Base-by-base conservation (phyloP, 2,888 invertebrate genomes). In the Ophion costatus region DNA sequence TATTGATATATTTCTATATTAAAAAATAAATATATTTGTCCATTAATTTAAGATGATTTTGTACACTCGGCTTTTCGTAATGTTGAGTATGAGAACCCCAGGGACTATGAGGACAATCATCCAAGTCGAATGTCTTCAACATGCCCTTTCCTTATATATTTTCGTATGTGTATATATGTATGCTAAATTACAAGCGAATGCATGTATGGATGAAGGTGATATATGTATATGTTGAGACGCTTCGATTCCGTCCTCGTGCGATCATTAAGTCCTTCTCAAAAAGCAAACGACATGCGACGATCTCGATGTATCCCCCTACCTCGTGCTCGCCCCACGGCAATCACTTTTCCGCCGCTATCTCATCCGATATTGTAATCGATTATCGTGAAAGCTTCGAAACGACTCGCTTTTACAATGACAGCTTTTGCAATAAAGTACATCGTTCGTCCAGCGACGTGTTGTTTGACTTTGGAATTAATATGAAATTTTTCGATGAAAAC, bases 221-320 rank as follows among this genome's bases (percentile, higher is more conserved):
- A 76, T 33, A 70, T 79, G 82, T 84, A 82, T 80, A 63, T 29
- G 29, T 29, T 2, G 82, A 75, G 83, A 87, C 88, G 84, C 86
- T 86, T 87, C 86, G 85, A 88, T 88, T 87, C 87, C 86, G 83
- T 87, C 82, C 56, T 81, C 70, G 80, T 67, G 66, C 59, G 85
- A 88, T 86, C 85, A 79, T 85, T 86, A 83, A 85, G 70, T 71
- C 56, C 70, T 77, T 77, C 76, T 78, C 57, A 69, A 83, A 79
- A 80, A 83, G 59, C 75, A 66, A 80, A 75, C 80, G 80, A 76
- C 69, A 63, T 71, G 71, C 83, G 64, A 74, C 20, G 61, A 61
- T 69, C 71, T 45, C 80, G 80, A 81, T 81, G 61, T 75, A 81
- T 81, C 75, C 67, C 29, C 33, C 38, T 79, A 29, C 67, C 51